These are phyloP conservation scores for Nothoprocta perdicaria DNA, from an alignment of 2,113 vertebrate genomes.

Conservation along the genomic window DNA sequence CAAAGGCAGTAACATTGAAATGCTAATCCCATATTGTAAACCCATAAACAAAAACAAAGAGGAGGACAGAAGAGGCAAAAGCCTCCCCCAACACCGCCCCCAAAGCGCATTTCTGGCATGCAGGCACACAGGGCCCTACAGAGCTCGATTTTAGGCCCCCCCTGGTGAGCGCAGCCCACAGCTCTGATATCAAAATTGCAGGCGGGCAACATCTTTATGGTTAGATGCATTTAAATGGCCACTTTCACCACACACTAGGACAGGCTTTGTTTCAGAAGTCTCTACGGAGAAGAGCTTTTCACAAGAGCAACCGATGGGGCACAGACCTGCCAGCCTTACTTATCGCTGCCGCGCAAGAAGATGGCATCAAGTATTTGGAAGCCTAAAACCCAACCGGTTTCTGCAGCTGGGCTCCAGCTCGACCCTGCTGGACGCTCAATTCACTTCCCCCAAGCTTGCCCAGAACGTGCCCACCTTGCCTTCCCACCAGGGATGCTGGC, in stretches of 20 bases:
- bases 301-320: background rate
- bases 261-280: conserved; percentile 27
- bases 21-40: conserved; percentile 67
- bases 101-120: background rate
- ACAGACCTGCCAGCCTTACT: background rate
- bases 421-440: background rate
- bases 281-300: conserved; percentile 24
- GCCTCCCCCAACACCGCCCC: conserved; percentile 13
- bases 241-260: conserved; percentile 4
- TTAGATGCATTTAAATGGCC: conserved; percentile 50
- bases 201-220: conserved; percentile 30
- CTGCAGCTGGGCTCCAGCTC: background rate
- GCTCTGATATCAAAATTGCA: background rate
- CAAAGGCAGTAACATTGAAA: conserved; percentile 48
- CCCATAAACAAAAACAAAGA: conserved; percentile 72
- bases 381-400: background rate
- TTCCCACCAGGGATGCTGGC: fast-evolving
- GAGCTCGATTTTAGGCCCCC: background rate
- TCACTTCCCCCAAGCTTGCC: background rate
- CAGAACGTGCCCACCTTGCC: background rate
- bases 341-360: background rate
- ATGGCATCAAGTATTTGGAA: conserved; percentile 3
- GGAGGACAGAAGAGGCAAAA: conserved; percentile 41
- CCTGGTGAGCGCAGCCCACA: background rate
- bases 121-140: background rate